Evolutionary conservation across 2,888 invertebrate genomes (phyloP).

Genomic region (Oscheius sp.): DNA sequence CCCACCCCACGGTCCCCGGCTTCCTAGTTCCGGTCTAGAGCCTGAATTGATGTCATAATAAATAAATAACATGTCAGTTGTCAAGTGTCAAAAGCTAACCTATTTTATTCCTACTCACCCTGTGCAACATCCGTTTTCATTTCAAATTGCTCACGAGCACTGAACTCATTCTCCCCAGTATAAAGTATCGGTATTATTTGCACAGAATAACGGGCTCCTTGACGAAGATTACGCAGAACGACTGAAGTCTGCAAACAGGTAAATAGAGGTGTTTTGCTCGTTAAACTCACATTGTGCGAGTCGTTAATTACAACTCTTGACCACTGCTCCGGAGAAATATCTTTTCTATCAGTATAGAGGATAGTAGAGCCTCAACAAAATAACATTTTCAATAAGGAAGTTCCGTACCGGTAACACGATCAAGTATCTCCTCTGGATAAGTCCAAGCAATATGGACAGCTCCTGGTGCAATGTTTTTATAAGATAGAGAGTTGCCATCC

Average conservation of each 20-base stretch:
- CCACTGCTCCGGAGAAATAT: slow-evolving; percentile 56
- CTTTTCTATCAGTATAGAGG: slow-evolving; percentile 55
- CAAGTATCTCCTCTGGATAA: slow-evolving; percentile 53
- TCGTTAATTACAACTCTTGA: slow-evolving; percentile 49
- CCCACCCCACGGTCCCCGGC: slow-evolving; percentile 12
- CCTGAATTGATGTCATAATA: slow-evolving; percentile 18
- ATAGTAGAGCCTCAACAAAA: slow-evolving; percentile 51
- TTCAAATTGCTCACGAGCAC: slow-evolving; percentile 56
- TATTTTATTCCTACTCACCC: not conserved
- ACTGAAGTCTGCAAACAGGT: slow-evolving; percentile 55
- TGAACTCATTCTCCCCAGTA: slow-evolving; percentile 56
- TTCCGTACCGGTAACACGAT: slow-evolving; percentile 53
- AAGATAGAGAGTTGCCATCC: slow-evolving; percentile 58
- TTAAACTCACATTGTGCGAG: slow-evolving; percentile 45
- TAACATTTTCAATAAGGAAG: too few relatives aligned
- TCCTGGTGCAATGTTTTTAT: slow-evolving; percentile 60
- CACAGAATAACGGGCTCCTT: slow-evolving; percentile 58
- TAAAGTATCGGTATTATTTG: slow-evolving; percentile 61
- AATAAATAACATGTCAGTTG: not conserved
- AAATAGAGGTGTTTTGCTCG: not conserved
- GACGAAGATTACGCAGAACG: slow-evolving; percentile 48
- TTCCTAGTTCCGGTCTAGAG: not conserved
- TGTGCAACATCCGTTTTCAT: slow-evolving; percentile 51
- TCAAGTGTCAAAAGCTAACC: not conserved
- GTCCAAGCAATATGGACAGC: slow-evolving; percentile 61